Evolutionary conservation across 2,888 invertebrate species (phyloP).

Genomic region (Drosophila nr. perissopoda): DNA sequence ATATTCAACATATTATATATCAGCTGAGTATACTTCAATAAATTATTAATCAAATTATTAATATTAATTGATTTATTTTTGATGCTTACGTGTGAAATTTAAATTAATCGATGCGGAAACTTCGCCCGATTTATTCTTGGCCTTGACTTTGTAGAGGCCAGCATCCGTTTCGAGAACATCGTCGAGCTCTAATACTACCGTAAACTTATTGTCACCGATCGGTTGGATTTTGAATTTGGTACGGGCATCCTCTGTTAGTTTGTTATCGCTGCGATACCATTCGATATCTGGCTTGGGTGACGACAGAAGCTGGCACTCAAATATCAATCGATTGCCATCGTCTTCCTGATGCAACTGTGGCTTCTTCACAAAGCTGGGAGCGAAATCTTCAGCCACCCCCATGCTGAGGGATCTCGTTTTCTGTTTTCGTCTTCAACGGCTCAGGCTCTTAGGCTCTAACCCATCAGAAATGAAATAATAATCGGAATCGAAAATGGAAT

Average conservation of each 20-base stretch:
- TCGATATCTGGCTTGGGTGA: constrained; percentile 95
- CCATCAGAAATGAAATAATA: neutral
- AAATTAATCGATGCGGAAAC: constrained; percentile 98
- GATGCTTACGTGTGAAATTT: constrained; percentile 97
- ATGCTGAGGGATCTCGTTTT: constrained; percentile 74
- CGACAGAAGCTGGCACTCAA: constrained; percentile 96
- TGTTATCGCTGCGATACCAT: constrained; percentile 96
- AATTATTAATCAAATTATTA: neutral
- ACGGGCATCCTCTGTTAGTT: constrained; percentile 92
- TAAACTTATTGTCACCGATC: constrained; percentile 93
- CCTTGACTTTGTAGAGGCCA: constrained; percentile 98
- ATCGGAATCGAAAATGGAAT: neutral
- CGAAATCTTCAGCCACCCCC: constrained; percentile 92
- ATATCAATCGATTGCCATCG: constrained; percentile 96
- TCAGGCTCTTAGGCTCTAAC: constrained; percentile 52
- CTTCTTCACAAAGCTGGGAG: constrained; percentile 99
- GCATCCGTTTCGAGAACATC: constrained; percentile 98
- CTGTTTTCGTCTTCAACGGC: constrained; percentile 52
- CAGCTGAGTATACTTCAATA: neutral
- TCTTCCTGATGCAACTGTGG: constrained; percentile 98
- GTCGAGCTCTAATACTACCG: constrained; percentile 96
- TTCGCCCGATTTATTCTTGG: constrained; percentile 98
- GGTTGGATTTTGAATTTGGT: constrained; percentile 95
- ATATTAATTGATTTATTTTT: neutral
- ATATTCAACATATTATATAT: neutral